phyloP scores from a whole-genome alignment of 2,888 invertebrate species.

The Mythimna impura region DNA sequence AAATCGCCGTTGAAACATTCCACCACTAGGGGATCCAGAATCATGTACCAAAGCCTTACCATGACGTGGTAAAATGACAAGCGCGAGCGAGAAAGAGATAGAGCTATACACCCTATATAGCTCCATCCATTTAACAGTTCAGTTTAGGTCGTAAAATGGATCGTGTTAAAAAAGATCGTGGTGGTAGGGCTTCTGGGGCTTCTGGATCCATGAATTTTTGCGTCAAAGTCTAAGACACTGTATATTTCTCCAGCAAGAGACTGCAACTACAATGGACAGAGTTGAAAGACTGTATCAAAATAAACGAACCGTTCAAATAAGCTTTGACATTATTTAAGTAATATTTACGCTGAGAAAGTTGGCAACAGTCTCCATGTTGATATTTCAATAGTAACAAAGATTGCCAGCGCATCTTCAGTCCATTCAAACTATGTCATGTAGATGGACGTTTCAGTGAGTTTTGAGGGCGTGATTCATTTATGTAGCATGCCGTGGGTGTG shows the following conservation, averaged over 20 bases:
- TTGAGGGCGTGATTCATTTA: slow-evolving; percentile 32
- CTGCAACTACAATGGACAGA: not conserved
- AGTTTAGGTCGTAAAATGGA: no score
- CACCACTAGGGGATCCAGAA: no score
- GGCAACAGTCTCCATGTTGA: slow-evolving; percentile 29
- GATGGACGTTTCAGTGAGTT: slow-evolving; percentile 22
- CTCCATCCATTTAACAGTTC: no score
- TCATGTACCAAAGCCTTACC: no score
- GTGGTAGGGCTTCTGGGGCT: no score
- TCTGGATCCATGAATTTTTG: no score
- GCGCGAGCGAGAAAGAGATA: no score
- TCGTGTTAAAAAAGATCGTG: no score
- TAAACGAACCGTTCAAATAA: not conserved
- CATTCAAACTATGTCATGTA: slow-evolving; percentile 37
- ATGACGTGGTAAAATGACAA: no score
- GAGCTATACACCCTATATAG: no score
- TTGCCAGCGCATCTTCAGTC: slow-evolving; percentile 20
- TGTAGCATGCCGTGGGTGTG: slow-evolving; percentile 17
- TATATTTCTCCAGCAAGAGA: not conserved
- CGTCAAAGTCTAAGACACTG: no score
- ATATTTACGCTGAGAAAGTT: slow-evolving; percentile 28
- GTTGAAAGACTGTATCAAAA: not conserved
- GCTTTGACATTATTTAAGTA: not conserved
- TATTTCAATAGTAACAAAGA: slow-evolving; percentile 7
- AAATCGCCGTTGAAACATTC: no score